Evolutionary conservation across 2,888 invertebrate genomes (phyloP).

Genomic region (Drosophila eohydei): DNA sequence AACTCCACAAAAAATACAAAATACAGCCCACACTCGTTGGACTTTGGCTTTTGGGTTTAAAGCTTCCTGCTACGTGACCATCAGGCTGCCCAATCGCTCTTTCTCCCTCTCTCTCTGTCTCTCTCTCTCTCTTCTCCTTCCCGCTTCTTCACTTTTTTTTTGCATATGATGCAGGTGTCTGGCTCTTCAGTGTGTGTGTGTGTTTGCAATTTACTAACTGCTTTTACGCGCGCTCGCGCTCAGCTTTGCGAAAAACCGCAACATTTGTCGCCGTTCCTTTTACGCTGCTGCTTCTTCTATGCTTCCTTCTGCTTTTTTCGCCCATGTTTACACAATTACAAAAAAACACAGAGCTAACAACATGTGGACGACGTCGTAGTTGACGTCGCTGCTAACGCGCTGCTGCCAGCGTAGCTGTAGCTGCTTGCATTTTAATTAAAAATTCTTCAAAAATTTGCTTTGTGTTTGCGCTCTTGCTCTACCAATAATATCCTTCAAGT

Average conservation of each 20-base stretch:
- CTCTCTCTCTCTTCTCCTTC: neutral
- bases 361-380: slow-evolving; percentile 17
- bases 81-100: slow-evolving; percentile 42
- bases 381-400: slow-evolving; percentile 38
- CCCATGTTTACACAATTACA: slow-evolving; percentile 62
- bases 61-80: slow-evolving; percentile 68
- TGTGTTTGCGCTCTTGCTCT: slow-evolving; percentile 56
- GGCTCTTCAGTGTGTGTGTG: slow-evolving; percentile 15
- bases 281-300: slow-evolving; percentile 13
- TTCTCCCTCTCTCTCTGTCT: neutral
- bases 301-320: slow-evolving; percentile 9
- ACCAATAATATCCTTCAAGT: slow-evolving; percentile 70
- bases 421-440: slow-evolving; percentile 75
- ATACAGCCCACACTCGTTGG: slow-evolving; percentile 34
- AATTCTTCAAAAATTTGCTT: slow-evolving; percentile 74
- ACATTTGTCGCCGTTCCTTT: slow-evolving; percentile 61
- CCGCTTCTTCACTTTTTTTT: neutral
- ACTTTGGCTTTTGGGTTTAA: slow-evolving; percentile 58
- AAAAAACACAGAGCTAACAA: slow-evolving; percentile 34
- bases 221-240: slow-evolving; percentile 70
- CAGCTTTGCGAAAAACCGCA: slow-evolving; percentile 57
- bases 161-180: slow-evolving; percentile 32
- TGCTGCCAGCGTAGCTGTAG: slow-evolving; percentile 24
- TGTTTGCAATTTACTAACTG: slow-evolving; percentile 73
- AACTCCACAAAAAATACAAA: neutral